Evolutionary conservation across 2,113 vertebrate genomes (phyloP).

Genomic region (Rhineura floridana): DNA sequence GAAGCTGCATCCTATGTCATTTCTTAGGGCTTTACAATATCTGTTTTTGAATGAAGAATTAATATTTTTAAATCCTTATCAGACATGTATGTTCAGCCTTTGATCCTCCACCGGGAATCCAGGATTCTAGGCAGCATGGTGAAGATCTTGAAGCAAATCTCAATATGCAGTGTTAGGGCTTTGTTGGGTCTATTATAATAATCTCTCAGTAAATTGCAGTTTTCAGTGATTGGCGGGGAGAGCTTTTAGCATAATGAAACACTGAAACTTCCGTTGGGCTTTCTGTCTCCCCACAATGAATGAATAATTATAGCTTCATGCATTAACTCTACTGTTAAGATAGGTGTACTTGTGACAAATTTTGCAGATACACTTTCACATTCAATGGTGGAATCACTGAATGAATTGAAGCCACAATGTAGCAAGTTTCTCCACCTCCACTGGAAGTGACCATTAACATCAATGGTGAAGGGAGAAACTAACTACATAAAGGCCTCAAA

Average conservation of each 20-base stretch:
- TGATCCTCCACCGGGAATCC: neutral
- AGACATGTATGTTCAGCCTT: neutral
- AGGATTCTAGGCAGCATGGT: neutral
- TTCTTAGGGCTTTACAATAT: neutral
- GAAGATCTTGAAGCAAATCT: constrained; percentile 10
- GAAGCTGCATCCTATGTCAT: neutral
- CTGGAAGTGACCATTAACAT: neutral
- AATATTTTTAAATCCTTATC: neutral
- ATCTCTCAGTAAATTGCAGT: neutral
- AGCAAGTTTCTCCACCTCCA: neutral
- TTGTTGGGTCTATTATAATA: neutral
- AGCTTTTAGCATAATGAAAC: neutral
- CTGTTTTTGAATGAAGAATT: constrained; percentile 17
- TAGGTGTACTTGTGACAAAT: neutral
- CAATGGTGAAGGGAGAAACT: neutral
- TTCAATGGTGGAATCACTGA: neutral
- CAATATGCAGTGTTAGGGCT: neutral
- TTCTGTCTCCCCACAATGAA: neutral
- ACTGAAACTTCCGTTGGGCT: neutral
- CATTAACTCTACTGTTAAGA: neutral
- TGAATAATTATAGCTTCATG: neutral
- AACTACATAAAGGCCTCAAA: neutral
- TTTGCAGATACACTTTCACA: neutral
- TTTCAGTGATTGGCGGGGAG: neutral
- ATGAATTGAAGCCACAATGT: neutral